These are phyloP conservation scores for Beaufortia kweichowensis DNA, from an alignment of 2,113 vertebrate species.

Conservation along the genomic window DNA sequence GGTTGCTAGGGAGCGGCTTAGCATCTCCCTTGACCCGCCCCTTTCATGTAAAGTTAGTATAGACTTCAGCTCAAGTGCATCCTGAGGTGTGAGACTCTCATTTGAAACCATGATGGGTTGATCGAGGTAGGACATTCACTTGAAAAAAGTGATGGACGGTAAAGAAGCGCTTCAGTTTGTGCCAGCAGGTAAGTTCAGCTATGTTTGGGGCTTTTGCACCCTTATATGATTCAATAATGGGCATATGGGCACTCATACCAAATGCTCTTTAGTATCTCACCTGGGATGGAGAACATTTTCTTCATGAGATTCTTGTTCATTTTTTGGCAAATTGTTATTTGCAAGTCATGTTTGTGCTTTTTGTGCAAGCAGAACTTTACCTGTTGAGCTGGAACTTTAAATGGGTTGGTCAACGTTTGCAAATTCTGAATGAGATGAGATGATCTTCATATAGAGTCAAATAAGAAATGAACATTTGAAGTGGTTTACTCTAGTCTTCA, in stretches of 20 bases:
- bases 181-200: conserved; percentile 69
- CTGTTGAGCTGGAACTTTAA: neutral
- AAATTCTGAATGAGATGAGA: neutral
- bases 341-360: no score
- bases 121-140: conserved; percentile 52
- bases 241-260: conserved; percentile 33
- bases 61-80: neutral
- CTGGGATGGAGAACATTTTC: neutral
- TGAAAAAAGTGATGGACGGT: conserved; percentile 65
- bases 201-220: conserved; percentile 53
- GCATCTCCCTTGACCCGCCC: conserved; percentile 41
- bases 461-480: no score
- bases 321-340: no score
- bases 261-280: neutral
- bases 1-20: no score
- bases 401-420: neutral
- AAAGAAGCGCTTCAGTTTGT: conserved; percentile 69
- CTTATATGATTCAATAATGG: conserved; percentile 48
- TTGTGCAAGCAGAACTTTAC: neutral
- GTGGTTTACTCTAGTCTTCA: no score
- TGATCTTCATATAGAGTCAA: neutral
- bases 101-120: conserved; percentile 67
- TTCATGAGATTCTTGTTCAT: neutral
- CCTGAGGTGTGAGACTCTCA: conserved; percentile 24
- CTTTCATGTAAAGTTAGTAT: conserved; percentile 1